Evolutionary conservation across 1,140 invertebrate species (phyloP), one percentile per base, ranked within the genome.

Genomic region (Branchinecta lynchi): DNA sequence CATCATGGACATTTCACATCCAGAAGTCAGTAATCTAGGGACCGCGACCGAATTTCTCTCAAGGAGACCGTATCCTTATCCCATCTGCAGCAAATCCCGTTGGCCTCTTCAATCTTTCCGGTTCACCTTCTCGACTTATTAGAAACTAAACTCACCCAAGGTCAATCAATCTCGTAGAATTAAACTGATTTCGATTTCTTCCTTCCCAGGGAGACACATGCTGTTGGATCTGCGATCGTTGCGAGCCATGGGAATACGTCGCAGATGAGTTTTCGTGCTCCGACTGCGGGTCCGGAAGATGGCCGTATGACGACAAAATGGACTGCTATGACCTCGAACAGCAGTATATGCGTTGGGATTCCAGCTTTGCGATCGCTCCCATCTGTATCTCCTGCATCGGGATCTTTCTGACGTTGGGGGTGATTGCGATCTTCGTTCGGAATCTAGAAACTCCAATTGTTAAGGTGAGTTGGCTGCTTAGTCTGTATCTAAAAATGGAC

Each of bases 271-370:
- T 79, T 66, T 80, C 79, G 0, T 86, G 85, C 75, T 74, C 76
- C 44, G 81, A 84, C 71, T 86, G 85, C 76, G 81, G 81, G 9
- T 72, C 74, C 7, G 80, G 80, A 8, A 77, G 81, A 10, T 79
- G 78, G 78, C 81, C 81, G 7, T 76, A 77, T 68, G 66, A 73
- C 3, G 75, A 82, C 74, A 79, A 80, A 71, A 70, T 72, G 43
- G 74, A 70, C 66, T 77, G 80, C 70, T 77, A 76, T 17, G 77
- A 80, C 45, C 73, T 80, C 17, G 73, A 76, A 7, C 76, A 82
- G 68, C 79, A 84, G 72, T 80, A 86, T 75, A 85, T 86, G 81
- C 72, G 76, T 8, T 86, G 84, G 83, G 75, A 79, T 72, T 78
- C 79, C 6, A 75, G 81, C 43, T 84, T 84, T 72, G 79, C 84